Evolutionary conservation across 2,888 invertebrate genomes (phyloP).

Genomic region (Amiota minor): DNA sequence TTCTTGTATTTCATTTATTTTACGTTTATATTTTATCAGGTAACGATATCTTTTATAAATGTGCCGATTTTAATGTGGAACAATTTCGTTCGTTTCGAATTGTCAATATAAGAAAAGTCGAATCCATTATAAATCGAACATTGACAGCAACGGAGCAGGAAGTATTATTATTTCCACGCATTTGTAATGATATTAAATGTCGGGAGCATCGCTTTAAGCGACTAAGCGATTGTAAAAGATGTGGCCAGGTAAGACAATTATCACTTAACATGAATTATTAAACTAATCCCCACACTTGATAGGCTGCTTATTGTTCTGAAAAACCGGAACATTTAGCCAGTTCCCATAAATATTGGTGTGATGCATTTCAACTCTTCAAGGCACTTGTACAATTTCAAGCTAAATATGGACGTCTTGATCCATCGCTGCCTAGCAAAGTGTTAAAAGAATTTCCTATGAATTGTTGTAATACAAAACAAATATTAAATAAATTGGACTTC

Average conservation of each 20-base stretch:
- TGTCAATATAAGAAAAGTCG: conserved; percentile 78
- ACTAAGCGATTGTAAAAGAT: conserved; percentile 76
- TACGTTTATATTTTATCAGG: conserved; percentile 65
- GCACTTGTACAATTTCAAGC: conserved; percentile 78
- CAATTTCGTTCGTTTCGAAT: conserved; percentile 79
- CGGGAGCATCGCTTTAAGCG: conserved; percentile 75
- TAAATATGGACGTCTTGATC: conserved; percentile 76
- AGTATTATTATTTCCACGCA: conserved; percentile 79
- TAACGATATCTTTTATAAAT: conserved; percentile 75
- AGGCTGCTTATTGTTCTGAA: conserved; percentile 76
- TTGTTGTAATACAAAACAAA: conserved; percentile 63
- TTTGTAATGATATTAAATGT: conserved; percentile 77
- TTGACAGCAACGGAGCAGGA: conserved; percentile 81
- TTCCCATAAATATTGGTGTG: conserved; percentile 78
- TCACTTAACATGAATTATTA: background rate
- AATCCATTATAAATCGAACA: conserved; percentile 76
- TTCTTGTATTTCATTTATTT: background rate
- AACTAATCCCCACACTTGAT: conserved; percentile 30
- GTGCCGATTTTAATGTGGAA: conserved; percentile 75
- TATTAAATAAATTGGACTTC: conserved; percentile 60
- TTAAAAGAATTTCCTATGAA: conserved; percentile 58
- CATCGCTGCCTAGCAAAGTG: conserved; percentile 76
- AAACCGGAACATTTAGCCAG: conserved; percentile 75
- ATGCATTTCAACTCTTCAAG: conserved; percentile 77
- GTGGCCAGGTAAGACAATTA: conserved; percentile 75